These are phyloP conservation scores for Cherax destructor DNA, from an alignment of 1,140 invertebrate species.

Conservation along the genomic window DNA sequence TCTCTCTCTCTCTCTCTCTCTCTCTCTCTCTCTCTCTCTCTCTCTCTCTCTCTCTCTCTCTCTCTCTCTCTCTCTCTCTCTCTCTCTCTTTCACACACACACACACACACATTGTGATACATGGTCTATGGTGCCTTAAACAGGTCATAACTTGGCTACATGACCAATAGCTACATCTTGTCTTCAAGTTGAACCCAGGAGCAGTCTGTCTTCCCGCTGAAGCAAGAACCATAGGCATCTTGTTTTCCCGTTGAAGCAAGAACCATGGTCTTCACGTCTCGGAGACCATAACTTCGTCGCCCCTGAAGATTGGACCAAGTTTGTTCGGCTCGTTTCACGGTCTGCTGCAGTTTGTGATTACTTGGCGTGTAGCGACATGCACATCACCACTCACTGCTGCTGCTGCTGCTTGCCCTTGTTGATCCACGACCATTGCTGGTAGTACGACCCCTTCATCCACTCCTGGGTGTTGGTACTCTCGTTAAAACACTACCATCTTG, in stretches of 20 bases:
- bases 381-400: not conserved
- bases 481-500: no score
- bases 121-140: no score
- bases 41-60: not conserved
- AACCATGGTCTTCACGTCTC: not conserved
- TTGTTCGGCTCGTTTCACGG: conserved; percentile 49
- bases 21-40: not conserved
- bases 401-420: no score
- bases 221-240: not conserved
- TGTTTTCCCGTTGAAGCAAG: not conserved
- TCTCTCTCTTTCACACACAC: no score
- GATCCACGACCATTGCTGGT: no score
- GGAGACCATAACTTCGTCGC: not conserved
- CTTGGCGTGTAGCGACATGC: conserved; percentile 1
- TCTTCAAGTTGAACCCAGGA: not conserved
- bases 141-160: no score
- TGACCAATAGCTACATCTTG: not conserved
- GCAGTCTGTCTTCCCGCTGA: no score
- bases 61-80: no score
- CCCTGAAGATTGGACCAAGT: conserved; percentile 60
- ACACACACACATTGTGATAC: no score
- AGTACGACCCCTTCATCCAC: no score
- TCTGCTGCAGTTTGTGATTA: conserved; percentile 54
- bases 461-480: no score
- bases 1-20: not conserved